A percentile compares a stretch with the other conserved stretches of the same genome.
Evolutionary conservation across 2,888 invertebrate species (phyloP).

Genomic region (Ochropacha duplaris): DNA sequence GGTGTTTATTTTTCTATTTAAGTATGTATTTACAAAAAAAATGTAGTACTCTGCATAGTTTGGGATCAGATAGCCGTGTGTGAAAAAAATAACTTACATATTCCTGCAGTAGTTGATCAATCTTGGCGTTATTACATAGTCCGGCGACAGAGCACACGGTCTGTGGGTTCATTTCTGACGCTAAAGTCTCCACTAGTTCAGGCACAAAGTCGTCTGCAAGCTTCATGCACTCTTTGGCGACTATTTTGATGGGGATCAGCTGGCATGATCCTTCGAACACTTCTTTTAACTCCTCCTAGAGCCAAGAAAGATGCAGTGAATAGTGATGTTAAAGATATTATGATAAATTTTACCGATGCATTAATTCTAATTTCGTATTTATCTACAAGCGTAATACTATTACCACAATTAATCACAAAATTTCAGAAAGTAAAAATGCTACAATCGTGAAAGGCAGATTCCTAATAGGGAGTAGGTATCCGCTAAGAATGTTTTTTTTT

Average conservation of each 20-base stretch:
- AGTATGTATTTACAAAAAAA: no score
- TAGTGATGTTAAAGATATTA: neutral
- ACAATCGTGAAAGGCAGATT: no score
- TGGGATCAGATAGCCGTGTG: no score
- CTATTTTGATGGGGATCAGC: slow-evolving; percentile 88
- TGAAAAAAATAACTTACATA: slow-evolving; percentile 60
- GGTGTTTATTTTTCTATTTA: no score
- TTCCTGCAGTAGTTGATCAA: slow-evolving; percentile 85
- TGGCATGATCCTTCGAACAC: slow-evolving; percentile 95
- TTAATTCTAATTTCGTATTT: no score
- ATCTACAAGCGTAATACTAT: no score
- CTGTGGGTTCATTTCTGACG: slow-evolving; percentile 96
- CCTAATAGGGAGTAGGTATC: no score
- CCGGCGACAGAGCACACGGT: slow-evolving; percentile 94
- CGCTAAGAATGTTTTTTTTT: no score
- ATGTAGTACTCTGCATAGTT: no score
- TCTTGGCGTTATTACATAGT: slow-evolving; percentile 90
- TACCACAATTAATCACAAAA: no score
- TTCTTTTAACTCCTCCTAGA: slow-evolving; percentile 89
- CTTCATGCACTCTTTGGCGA: slow-evolving; percentile 89
- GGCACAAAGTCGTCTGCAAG: slow-evolving; percentile 93
- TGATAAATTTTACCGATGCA: no score
- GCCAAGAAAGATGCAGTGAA: slow-evolving; percentile 12
- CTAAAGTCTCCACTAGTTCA: slow-evolving; percentile 92
- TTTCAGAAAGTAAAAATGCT: no score